Percentiles rank a stretch among this genome's conserved stretches.
phyloP scores from a whole-genome alignment of 2,888 invertebrate genomes.

The Mimachlamys varia region DNA sequence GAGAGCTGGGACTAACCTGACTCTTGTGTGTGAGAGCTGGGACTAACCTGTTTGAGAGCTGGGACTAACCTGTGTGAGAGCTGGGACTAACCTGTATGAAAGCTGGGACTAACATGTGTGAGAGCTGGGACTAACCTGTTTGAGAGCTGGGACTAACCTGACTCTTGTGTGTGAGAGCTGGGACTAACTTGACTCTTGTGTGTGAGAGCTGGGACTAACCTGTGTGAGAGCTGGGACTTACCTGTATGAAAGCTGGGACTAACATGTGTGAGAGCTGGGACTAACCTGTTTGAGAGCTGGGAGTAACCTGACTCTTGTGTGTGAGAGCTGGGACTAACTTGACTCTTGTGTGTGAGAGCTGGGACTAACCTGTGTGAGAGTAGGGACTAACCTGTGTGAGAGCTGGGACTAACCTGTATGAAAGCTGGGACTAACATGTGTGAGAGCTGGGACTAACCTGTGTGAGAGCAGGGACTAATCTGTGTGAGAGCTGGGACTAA shows the following conservation, averaged over 20 bases:
- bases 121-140: no score
- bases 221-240: conserved; percentile 77
- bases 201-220: conserved; percentile 83
- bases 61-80: no score
- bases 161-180: conserved; percentile 91
- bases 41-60: conserved; percentile 98
- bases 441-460: conserved; percentile 80
- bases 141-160: conserved; percentile 80
- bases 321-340: conserved; percentile 84
- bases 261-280: conserved; percentile 80
- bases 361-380: conserved; percentile 80
- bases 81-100: conserved; percentile 80
- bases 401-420: conserved; percentile 80
- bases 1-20: conserved; percentile 80
- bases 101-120: conserved; percentile 81
- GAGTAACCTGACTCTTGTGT: conserved; percentile 93
- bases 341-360: conserved; percentile 92
- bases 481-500: conserved; percentile 77
- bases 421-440: conserved; percentile 80
- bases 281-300: no score
- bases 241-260: conserved; percentile 78
- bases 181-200: conserved; percentile 90
- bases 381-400: conserved; percentile 80
- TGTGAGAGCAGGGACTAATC: conserved; percentile 71
- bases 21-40: conserved; percentile 99